Evolutionary conservation across 2,797 vertebrate genomes (phyloP).

Genomic region (Pampus argenteus): DNA sequence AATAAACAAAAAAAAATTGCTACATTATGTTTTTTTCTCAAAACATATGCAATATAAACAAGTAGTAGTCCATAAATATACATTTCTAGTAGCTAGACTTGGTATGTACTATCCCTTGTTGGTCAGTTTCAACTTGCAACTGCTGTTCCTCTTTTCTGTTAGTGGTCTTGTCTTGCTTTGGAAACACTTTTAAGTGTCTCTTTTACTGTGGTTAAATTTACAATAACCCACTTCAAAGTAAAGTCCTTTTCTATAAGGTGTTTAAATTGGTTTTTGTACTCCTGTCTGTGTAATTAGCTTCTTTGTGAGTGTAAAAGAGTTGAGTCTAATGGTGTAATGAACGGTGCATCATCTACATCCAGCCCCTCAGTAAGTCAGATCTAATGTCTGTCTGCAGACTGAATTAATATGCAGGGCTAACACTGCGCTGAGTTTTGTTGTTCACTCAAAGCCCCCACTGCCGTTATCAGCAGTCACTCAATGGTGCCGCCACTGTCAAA

Average conservation of each 20-base stretch:
- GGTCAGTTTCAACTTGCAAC: not conserved
- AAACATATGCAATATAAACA: too few relatives aligned
- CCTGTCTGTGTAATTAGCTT: not conserved
- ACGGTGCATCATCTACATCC: conserved; percentile 13
- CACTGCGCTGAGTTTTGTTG: conserved; percentile 61
- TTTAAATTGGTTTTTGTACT: not conserved
- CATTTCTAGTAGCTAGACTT: too few relatives aligned
- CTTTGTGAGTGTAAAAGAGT: not conserved
- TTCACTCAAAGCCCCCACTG: conserved; percentile 59
- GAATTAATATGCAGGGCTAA: conserved; percentile 78
- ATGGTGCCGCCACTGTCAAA: conserved; percentile 75
- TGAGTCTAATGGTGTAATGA: conserved; percentile 6
- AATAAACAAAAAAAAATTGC: too few relatives aligned
- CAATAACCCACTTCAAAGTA: not conserved
- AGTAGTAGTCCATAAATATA: too few relatives aligned
- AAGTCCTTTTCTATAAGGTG: conserved; percentile 1
- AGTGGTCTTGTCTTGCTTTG: not conserved
- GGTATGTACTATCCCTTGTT: not conserved
- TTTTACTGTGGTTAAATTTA: not conserved
- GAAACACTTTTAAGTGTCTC: not conserved
- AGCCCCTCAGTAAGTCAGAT: conserved; percentile 14
- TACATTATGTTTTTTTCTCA: too few relatives aligned
- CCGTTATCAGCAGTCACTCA: conserved; percentile 80
- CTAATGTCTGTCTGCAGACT: conserved; percentile 46
- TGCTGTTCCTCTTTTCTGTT: not conserved